Evolutionary conservation across 2,888 invertebrate species (phyloP).

Genomic region (Drosophila atroscutellata): DNA sequence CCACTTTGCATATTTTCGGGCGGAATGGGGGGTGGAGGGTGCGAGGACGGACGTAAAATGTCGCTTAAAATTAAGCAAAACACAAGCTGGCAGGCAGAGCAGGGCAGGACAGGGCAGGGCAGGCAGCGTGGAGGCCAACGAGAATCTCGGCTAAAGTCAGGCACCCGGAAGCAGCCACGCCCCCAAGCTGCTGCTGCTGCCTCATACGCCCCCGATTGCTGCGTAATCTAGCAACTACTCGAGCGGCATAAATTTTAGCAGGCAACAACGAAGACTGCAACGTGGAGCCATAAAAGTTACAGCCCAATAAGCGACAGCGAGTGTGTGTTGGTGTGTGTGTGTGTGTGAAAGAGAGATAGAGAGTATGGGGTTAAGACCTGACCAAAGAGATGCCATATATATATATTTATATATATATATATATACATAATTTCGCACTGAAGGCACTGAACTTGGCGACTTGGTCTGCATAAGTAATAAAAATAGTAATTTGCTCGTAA

Average conservation of each 20-base stretch:
- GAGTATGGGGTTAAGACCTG: conserved; percentile 42
- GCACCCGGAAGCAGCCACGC: conserved; percentile 59
- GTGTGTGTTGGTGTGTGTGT: neutral
- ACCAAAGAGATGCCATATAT: conserved; percentile 40
- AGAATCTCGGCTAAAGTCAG: conserved; percentile 68
- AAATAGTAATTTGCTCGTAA: conserved; percentile 77
- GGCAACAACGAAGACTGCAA: conserved; percentile 57
- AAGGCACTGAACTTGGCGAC: conserved; percentile 67
- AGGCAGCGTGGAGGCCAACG: conserved; percentile 21
- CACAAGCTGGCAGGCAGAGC: conserved; percentile 50
- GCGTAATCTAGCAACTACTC: conserved; percentile 73
- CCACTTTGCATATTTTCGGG: conserved; percentile 41
- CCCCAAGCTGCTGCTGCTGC: conserved; percentile 21
- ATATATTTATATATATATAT: conserved; percentile 14
- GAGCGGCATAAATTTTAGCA: conserved; percentile 70
- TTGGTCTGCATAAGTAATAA: conserved; percentile 76
- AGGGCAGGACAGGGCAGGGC: neutral
- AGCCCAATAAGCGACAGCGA: conserved; percentile 41
- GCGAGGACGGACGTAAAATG: conserved; percentile 47
- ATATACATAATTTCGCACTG: conserved; percentile 61
- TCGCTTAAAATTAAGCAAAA: conserved; percentile 75
- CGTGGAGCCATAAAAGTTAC: conserved; percentile 70
- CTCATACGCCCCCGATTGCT: conserved; percentile 20
- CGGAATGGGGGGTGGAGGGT: neutral
- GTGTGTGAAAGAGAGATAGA: conserved; percentile 6